Evolutionary conservation across 2,888 invertebrate genomes (phyloP), one percentile per base, ranked within the genome.

Genomic region (Drosophila kuntzei): DNA sequence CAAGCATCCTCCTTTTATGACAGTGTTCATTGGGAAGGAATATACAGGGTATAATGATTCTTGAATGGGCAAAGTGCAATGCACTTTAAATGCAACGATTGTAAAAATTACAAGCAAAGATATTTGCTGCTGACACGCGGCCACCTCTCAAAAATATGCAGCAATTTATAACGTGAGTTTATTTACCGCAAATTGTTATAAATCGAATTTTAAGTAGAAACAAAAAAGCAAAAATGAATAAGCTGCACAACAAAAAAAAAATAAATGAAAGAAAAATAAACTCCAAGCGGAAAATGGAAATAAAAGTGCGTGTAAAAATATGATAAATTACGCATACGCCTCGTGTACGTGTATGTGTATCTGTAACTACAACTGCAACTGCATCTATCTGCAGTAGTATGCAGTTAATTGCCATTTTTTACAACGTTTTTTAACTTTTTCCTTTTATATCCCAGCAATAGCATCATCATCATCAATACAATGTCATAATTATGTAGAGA

Each of bases 181-280:
- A 84, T 84, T 89, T 89, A 75, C 81, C 89, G 80, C 87, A 89
- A 89, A 89, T 84, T 84, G 75, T 89, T 84, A 84, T 84, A 89
- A 83, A 84, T 84, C 83, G 89, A 89, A 77, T 89, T 83, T 84
- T 80, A 89, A 87, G 84, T 77, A 80, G 55, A 65, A 66, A 49
- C 51, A 68, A 41, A 47, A 37, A 55, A 18, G 50, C 11, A 60
- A 16, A 27, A 34, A 34, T 29, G 27, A 25, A 68, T 27, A 67
- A 32, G 43, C 14, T 39, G 53, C 36, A 32, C 47, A 20, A 18
- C 0, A 7, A 1, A 11, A 32, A 44, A 60, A 41, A 49, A 59
- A 22, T 4, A 9, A 37, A 14, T 32, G n/a, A 22, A 55, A 29
- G 9, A 53, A 22, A 39, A 53, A 55, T 54, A 57, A 32, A 32